phyloP scores from a whole-genome alignment of 92 coral and sea anemone species.

The Parazoanthus darwini region DNA sequence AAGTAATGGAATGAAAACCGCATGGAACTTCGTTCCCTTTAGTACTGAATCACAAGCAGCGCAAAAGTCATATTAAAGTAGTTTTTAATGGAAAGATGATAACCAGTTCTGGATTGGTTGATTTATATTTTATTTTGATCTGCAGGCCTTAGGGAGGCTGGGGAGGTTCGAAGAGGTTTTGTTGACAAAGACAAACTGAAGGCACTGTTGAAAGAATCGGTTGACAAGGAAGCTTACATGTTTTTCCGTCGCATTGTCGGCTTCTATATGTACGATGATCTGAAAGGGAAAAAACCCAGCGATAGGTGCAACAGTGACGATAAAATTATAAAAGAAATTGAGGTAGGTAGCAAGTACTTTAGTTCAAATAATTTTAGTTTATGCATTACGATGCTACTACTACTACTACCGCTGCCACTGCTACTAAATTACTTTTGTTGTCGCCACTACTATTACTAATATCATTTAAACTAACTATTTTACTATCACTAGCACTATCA shows the following conservation, averaged over 20 bases:
- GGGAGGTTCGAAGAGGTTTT: background rate
- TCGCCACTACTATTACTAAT: background rate
- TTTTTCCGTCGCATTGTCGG: constrained; percentile 26
- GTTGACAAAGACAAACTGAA: background rate
- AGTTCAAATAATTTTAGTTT: no score
- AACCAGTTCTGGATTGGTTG: background rate
- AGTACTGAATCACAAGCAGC: no score
- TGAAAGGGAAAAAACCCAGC: background rate
- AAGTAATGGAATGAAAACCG: no score
- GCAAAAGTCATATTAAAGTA: no score
- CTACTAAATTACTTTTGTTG: background rate
- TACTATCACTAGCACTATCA: background rate
- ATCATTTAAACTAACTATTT: background rate
- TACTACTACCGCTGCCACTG: background rate
- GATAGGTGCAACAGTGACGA: constrained; percentile 23
- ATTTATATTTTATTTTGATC: no score
- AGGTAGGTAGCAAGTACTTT: background rate
- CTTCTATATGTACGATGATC: constrained; percentile 10
- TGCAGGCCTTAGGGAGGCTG: constrained; percentile 2
- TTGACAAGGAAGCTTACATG: constrained; percentile 4
- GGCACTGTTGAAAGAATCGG: background rate
- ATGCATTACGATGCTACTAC: background rate
- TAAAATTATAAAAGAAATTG: constrained; percentile 25
- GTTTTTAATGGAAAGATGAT: no score
- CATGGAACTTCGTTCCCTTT: no score